Conservation (phyloP, 2,888 invertebrate species). For the Cabera pusaria region DNA sequence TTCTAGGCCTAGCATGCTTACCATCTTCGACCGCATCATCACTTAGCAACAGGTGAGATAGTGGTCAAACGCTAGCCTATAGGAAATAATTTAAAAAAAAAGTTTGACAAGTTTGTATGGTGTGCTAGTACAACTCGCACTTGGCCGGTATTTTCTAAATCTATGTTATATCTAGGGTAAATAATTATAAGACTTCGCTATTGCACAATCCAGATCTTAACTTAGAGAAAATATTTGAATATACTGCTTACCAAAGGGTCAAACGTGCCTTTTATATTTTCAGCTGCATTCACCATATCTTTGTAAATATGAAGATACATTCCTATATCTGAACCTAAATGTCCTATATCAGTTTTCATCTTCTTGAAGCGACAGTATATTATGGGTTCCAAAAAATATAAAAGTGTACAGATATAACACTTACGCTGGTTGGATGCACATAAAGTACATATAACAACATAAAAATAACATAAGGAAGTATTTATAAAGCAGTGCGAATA, state of each 20-base stretch:
- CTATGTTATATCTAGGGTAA: too few relatives aligned
- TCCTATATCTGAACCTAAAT: background rate
- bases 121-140: too few relatives aligned
- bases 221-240: too few relatives aligned
- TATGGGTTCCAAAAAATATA: slow-evolving; percentile 3
- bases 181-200: too few relatives aligned
- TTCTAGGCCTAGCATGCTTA: too few relatives aligned
- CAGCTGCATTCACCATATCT: slow-evolving; percentile 4
- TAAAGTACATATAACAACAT: background rate
- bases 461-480: background rate
- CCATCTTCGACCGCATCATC: too few relatives aligned
- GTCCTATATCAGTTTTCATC: background rate
- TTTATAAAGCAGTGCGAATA: background rate
- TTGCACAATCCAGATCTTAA: too few relatives aligned
- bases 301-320: slow-evolving; percentile 6
- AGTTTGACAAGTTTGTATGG: too few relatives aligned
- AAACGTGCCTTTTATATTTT: slow-evolving; percentile 4
- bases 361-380: background rate
- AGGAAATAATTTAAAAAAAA: too few relatives aligned
- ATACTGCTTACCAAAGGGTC: slow-evolving; percentile 5
- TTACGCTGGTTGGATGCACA: slow-evolving; percentile 1
- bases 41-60: too few relatives aligned
- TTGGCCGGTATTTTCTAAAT: too few relatives aligned
- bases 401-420: background rate
- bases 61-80: too few relatives aligned